Evolutionary conservation across 2,797 vertebrate genomes (phyloP).

Genomic region (Otolemur crassicaudatus): DNA sequence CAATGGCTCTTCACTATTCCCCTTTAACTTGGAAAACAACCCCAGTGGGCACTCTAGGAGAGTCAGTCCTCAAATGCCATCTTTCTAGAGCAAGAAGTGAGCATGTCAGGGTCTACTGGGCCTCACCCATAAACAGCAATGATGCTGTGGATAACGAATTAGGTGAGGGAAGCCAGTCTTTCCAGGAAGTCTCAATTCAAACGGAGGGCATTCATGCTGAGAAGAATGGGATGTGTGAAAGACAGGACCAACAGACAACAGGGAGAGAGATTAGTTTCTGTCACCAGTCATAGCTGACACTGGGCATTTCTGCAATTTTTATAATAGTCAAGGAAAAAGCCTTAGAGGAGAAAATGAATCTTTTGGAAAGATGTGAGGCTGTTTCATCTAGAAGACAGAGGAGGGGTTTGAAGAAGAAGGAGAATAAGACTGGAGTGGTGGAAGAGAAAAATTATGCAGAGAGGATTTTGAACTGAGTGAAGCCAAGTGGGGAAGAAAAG

Average conservation of each 20-base stretch:
- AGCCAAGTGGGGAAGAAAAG: background rate
- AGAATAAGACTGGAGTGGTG: background rate
- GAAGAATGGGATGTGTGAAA: constrained; percentile 18
- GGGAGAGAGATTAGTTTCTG: constrained; percentile 30
- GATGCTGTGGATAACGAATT: background rate
- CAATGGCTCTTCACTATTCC: too few species aligned
- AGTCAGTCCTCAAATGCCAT: background rate
- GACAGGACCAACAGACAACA: constrained; percentile 21
- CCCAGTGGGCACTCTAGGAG: background rate
- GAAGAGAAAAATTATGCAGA: background rate
- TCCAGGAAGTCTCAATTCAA: background rate
- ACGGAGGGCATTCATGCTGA: background rate
- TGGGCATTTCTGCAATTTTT: constrained; percentile 55
- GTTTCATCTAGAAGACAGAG: constrained; percentile 44
- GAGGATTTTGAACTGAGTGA: background rate
- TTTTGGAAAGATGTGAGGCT: constrained; percentile 44
- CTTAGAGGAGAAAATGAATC: constrained; percentile 64
- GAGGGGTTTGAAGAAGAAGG: background rate
- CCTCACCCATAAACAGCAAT: constrained; percentile 9
- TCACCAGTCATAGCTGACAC: background rate
- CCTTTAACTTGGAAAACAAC: background rate
- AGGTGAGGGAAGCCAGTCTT: background rate
- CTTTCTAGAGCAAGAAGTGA: background rate
- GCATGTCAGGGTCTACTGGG: background rate
- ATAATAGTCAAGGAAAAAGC: constrained; percentile 61